Evolutionary conservation across 2,113 vertebrate genomes (phyloP), one percentile per base, ranked within the genome.

Genomic region (Cepphus grylle): DNA sequence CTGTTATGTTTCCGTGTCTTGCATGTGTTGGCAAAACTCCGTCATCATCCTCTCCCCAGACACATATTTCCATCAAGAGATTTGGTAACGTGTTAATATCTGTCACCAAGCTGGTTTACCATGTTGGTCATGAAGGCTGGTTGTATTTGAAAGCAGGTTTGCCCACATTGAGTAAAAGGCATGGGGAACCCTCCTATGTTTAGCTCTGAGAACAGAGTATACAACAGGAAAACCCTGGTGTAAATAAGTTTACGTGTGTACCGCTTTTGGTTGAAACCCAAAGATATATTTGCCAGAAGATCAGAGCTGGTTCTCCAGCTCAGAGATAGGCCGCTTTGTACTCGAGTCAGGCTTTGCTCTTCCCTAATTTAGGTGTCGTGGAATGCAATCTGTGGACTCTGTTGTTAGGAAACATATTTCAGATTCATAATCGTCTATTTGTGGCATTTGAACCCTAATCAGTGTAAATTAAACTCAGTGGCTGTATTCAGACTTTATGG

Each of bases 121-220:
- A 3, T 36, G 18, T 81, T 0, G 0, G 4, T 73, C 7, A 0
- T 91, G 53, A 90, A 88, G 49, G 19, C 27, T 84, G 59, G 23
- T 84, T 23, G 2, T 61, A 17, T 49, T 49, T 78, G 34, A 61
- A 90, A 67, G 23, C 74, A 53, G 62, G 14, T 76, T 69, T 74
- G 32, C 59, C 19, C 38, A 29, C 26, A 32, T 6, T 59, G 59
- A 58, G 20, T 85, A 67, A 87, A 82, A 67, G 27, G 20, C 21
- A 30, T 21, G 26, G 43, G 29, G 8, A 45, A 52, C 17, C 10
- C 72, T 90, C 32, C 81, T 34, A 6, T 52, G 15, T 85, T 79
- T 45, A 49, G 26, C n/a, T 83, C 65, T 55, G 38, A 65, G 52
- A 69, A 36, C 1, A 63, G 29, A 25, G 5, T 14, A 9, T 34